Conservation (phyloP, 2,113 vertebrate species). For the Anarhynchus alexandrinus region DNA sequence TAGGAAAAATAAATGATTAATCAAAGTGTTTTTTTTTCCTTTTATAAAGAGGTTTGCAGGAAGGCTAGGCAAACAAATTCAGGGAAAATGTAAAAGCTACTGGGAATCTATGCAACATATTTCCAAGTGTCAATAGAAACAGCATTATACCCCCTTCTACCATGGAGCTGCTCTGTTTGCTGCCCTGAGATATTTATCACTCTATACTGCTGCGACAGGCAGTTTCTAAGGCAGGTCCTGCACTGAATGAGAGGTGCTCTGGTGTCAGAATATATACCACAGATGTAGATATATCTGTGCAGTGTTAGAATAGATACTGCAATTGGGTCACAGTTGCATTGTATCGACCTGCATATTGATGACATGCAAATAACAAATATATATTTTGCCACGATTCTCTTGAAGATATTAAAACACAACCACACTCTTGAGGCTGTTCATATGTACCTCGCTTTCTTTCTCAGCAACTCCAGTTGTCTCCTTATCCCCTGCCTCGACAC, state of each 20-base stretch:
- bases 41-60: neutral
- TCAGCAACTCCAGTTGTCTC: slow-evolving; percentile 63
- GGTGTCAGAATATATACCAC: neutral
- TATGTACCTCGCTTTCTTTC: slow-evolving; percentile 68
- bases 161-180: neutral
- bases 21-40: neutral
- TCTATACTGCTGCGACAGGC: neutral
- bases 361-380: neutral
- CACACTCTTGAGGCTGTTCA: neutral
- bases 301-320: neutral
- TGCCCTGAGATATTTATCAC: neutral
- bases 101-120: neutral
- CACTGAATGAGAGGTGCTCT: neutral
- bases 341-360: neutral
- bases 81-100: neutral
- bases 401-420: neutral
- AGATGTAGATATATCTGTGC: neutral
- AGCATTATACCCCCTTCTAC: neutral
- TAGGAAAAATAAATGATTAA: neutral
- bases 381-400: neutral
- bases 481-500: slow-evolving; percentile 50
- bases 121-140: neutral
- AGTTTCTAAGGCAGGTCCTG: neutral
- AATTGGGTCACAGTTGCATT: neutral
- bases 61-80: neutral